A percentile compares a stretch with the other conserved stretches of the same genome.
Conservation (phyloP, 92 coral and sea anemone genomes). For the Bergia puertoricense region DNA sequence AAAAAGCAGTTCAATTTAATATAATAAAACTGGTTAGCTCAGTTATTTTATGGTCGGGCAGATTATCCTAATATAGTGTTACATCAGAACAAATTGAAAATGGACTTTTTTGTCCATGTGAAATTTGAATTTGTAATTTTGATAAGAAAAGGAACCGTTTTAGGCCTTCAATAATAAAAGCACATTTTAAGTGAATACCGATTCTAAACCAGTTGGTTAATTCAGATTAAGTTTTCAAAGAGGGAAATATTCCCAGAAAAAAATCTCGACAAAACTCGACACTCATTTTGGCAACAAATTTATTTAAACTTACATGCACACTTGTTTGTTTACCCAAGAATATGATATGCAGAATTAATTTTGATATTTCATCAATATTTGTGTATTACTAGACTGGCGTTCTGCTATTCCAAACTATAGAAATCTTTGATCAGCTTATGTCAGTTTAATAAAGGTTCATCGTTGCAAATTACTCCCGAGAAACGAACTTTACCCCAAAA, state of each 20-base stretch:
- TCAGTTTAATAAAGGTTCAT: no score
- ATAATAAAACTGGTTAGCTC: background rate
- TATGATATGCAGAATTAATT: no score
- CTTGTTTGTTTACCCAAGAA: background rate
- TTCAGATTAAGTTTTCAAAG: no score
- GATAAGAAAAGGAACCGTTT: background rate
- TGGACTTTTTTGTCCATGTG: background rate
- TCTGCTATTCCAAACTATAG: background rate
- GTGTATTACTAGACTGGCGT: background rate
- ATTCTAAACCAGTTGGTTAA: no score
- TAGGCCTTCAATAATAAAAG: background rate
- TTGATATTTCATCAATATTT: background rate
- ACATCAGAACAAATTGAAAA: background rate
- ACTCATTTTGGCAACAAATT: background rate
- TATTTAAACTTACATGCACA: background rate
- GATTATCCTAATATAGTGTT: background rate
- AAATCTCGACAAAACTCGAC: background rate
- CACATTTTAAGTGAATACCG: no score
- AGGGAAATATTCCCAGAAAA: background rate
- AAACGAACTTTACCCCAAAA: no score
- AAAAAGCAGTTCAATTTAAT: background rate
- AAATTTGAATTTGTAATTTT: background rate
- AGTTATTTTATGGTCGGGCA: background rate
- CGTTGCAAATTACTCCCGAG: no score
- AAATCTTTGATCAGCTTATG: background rate